Evolutionary conservation across 2,113 vertebrate species (phyloP), one percentile per base, ranked within the genome.

Genomic region (Semicossyphus pulcher): DNA sequence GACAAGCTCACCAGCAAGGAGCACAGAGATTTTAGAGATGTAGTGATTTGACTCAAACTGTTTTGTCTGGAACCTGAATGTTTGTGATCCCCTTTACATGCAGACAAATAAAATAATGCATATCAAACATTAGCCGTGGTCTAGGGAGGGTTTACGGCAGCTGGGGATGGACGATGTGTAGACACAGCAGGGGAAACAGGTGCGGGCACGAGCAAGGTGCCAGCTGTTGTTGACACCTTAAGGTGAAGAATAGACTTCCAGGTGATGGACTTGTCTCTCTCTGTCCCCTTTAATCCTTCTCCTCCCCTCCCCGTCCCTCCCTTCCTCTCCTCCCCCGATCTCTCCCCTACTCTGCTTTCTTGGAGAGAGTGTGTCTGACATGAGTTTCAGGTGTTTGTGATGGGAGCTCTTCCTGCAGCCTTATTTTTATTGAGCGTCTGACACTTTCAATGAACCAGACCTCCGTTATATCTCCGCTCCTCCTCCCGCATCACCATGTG

Each of bases 161-260:
- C 76, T 52, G 28, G 25, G 36, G 52, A 10, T 67, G 48, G 63
- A 68, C 14, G 12, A 26, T 51, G 59, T 58, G 74, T 29, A 20
- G 34, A 47, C 47, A 44, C 58, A 62, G 66, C 47, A 59, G 69
- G 54, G 15, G 25, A 54, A 67, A 69, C 86, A 81, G 89, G 83
- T 88, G 77, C 72, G 78, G 60, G 37, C 64, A 58, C 42, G 66
- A 76, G 64, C 48, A 16, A 57, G 64, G 76, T 83, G 72, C 76
- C 84, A 83, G 86, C 76, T 84, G 83, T 48, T 85, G 86, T 86
- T 80, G 79, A 85, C 79, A 88, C 86, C 69, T 87, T 54, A 59
- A 84, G 76, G 85, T 85, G 88, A 84, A 58, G 75, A 80, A 66
- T 67, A 66, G 76, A 82, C 75, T 76, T 64, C 54, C 54, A 64